These are phyloP conservation scores for Drosophila birchii DNA, from an alignment of 2,888 invertebrate genomes.

Conservation along the genomic window DNA sequence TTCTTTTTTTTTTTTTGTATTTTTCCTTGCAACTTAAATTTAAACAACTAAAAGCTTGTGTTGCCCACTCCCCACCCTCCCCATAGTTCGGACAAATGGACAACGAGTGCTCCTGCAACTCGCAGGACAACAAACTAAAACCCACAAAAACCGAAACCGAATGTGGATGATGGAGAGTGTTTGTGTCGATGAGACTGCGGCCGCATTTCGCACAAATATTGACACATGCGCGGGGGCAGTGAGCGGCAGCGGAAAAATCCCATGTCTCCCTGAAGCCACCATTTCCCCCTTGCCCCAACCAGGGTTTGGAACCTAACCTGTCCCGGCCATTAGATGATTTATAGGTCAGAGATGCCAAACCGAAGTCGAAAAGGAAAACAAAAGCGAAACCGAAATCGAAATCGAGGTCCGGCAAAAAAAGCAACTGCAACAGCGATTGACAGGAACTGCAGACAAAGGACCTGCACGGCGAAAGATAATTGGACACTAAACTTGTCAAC, in stretches of 20 bases:
- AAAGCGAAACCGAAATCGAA: conserved; percentile 63
- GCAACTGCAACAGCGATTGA: conserved; percentile 66
- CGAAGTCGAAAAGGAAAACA: conserved; percentile 60
- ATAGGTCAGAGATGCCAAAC: conserved; percentile 63
- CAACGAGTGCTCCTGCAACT: conserved; percentile 31
- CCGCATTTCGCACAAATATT: conserved; percentile 79
- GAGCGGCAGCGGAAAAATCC: conserved; percentile 1
- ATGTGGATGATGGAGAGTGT: conserved; percentile 65
- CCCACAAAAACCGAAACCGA: conserved; percentile 44
- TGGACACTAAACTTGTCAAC: background rate
- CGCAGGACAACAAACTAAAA: conserved; percentile 33
- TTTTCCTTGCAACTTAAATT: conserved; percentile 61
- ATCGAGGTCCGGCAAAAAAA: conserved; percentile 59
- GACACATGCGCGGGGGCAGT: conserved; percentile 63
- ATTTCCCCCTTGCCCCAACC: conserved; percentile 1
- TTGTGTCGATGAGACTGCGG: conserved; percentile 65
- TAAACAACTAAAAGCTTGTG: conserved; percentile 72
- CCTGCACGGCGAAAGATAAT: conserved; percentile 1
- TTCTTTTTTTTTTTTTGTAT: conserved; percentile 12
- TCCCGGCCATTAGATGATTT: conserved; percentile 74
- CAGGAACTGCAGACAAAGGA: conserved; percentile 16
- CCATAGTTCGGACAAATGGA: conserved; percentile 7
- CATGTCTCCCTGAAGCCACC: conserved; percentile 1
- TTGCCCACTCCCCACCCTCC: background rate
- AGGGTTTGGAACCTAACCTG: conserved; percentile 44